phyloP scores from a whole-genome alignment of 2,113 vertebrate species.

The Strix aluco region DNA sequence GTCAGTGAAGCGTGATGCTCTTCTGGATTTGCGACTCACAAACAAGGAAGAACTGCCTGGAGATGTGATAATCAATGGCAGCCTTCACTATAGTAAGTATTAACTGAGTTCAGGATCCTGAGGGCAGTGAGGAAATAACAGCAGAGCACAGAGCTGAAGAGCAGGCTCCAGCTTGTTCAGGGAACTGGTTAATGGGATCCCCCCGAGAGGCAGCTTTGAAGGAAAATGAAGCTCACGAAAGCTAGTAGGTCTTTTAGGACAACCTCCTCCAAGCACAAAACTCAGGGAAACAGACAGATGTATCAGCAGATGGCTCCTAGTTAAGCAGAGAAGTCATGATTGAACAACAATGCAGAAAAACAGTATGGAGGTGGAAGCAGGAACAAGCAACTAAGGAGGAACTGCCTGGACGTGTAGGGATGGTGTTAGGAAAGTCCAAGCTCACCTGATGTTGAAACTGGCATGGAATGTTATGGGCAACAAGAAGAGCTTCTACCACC shows the following conservation, averaged over 20 bases:
- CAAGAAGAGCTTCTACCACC: background rate
- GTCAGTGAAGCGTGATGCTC: background rate
- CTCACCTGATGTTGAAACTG: background rate
- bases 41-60: background rate
- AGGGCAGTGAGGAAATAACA: background rate
- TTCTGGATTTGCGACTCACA: background rate
- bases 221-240: background rate
- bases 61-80: background rate
- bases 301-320: background rate
- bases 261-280: background rate
- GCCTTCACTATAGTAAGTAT: background rate
- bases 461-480: background rate
- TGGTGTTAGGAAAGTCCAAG: background rate
- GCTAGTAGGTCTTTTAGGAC: background rate
- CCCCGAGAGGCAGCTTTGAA: background rate
- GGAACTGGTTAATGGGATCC: background rate
- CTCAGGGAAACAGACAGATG: background rate
- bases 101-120: background rate
- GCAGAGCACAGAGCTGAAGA: background rate
- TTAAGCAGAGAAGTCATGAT: background rate
- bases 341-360: background rate
- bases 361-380: background rate
- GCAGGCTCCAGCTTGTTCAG: background rate
- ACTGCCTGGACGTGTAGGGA: background rate
- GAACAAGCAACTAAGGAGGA: background rate